Base-by-base conservation (phyloP, 1,140 invertebrate genomes). In the Apis dorsata region DNA sequence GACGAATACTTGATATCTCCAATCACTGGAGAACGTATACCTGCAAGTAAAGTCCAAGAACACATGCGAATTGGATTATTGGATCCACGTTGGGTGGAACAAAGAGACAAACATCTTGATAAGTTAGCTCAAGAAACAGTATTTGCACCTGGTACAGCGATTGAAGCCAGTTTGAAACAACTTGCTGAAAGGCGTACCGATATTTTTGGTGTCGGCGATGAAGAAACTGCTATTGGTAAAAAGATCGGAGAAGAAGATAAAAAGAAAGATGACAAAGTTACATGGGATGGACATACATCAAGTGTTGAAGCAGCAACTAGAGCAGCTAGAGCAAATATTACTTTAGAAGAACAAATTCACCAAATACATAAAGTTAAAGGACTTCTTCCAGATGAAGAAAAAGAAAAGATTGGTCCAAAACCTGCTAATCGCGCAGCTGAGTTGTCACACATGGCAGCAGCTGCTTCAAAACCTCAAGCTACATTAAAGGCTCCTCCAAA, bases 181-280 rank as follows among this genome's bases (percentile, higher is more conserved):
- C 94, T 99, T 85, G 99, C 99, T 0, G 99, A 99, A 91, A 96
- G 99, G 88, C 98, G 99, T 97, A 99, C 99, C 7, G 99, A 99
- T 96, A 99, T 99, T 94, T 99, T 99, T 93, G 99, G 99, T 95
- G 97, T 98, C 79, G 99, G 99, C 84, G 98, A 98, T 90, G 99
- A 99, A 93, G 99, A 99, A 95, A 99, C 99, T 0, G 97, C 98
- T 4, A 99, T 99, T 93, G 99, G 99, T 96, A 99, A 99, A 94
- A 99, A 99, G 94, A 98, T 99, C 86, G 99, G 99, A 13, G 98
- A 99, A 93, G 99, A 99, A 90, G 98, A 97, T 93, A 97, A 96
- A 85, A 96, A 96, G 86, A 97, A 97, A 92, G 96, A 97, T 91
- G 98, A 98, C 91, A 98, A 97, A 88, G 97, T 98, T 2, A 99